phyloP scores from a whole-genome alignment of 2,113 vertebrate species.

The Scatophagus argus region DNA sequence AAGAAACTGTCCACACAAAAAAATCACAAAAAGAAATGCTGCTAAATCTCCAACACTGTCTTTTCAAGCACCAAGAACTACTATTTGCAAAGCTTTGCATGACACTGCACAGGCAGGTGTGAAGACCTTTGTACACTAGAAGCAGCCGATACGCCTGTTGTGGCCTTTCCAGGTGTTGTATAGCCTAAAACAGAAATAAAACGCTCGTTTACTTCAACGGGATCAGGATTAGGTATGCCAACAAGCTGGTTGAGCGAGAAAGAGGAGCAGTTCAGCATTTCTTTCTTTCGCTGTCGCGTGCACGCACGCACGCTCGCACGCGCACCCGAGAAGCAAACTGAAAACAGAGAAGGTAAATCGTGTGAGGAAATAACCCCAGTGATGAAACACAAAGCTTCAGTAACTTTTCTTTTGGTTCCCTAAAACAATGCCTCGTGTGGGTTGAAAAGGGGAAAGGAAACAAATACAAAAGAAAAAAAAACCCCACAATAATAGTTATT shows the following conservation, averaged over 20 bases:
- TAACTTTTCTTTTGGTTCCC: constrained; percentile 29
- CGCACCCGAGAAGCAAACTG: background rate
- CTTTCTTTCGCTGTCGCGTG: background rate
- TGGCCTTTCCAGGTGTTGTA: background rate
- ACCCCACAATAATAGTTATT: background rate
- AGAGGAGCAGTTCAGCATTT: constrained; percentile 21
- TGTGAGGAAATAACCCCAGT: constrained; percentile 42
- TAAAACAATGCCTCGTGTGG: constrained; percentile 8
- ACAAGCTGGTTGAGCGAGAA: constrained; percentile 68
- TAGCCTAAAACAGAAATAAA: background rate
- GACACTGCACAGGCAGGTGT: background rate
- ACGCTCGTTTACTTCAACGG: constrained; percentile 7
- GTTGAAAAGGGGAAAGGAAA: background rate
- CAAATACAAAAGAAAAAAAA: background rate
- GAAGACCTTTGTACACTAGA: constrained; percentile 22
- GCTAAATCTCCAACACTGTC: background rate
- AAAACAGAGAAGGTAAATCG: background rate
- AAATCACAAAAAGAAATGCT: background rate
- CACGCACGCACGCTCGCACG: constrained; percentile 17
- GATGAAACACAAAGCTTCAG: constrained; percentile 29
- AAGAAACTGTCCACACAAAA: background rate
- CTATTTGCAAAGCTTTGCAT: constrained; percentile 1
- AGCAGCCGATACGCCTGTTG: background rate
- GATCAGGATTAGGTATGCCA: constrained; percentile 56
- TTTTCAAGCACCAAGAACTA: background rate